A percentile compares a stretch with the other conserved stretches of the same genome.
These are phyloP conservation scores for Notocelia uddmanniana DNA, from an alignment of 2,888 invertebrate species.

Conservation along the genomic window DNA sequence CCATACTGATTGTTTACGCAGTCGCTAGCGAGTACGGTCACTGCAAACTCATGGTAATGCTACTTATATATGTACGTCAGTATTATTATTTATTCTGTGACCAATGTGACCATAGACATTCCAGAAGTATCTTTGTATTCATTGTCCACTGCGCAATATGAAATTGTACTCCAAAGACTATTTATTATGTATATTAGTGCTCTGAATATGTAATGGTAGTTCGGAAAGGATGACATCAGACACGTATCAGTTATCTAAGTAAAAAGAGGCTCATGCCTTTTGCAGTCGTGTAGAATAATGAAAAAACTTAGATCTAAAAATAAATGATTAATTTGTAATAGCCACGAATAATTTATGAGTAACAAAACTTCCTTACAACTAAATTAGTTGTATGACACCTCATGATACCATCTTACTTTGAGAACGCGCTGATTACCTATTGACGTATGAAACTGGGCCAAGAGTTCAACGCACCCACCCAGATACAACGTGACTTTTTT, in stretches of 20 bases:
- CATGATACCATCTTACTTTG: constrained; percentile 44
- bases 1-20: too few relatives aligned
- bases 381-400: constrained; percentile 34
- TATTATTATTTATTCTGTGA: too few relatives aligned
- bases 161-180: too few relatives aligned
- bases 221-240: not conserved
- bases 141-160: not conserved
- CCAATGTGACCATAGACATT: too few relatives aligned
- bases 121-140: too few relatives aligned
- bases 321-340: not conserved
- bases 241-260: not conserved
- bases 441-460: constrained; percentile 54
- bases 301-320: not conserved
- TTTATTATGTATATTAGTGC: too few relatives aligned
- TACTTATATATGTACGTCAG: too few relatives aligned
- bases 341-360: not conserved
- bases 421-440: constrained; percentile 54
- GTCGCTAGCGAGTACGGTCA: too few relatives aligned
- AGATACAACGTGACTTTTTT: constrained; percentile 43
- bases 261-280: not conserved
- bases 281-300: not conserved
- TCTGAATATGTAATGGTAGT: not conserved
- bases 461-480: constrained; percentile 56
- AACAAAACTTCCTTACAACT: constrained; percentile 6
- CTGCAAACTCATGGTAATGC: too few relatives aligned